Evolutionary conservation across 1,140 invertebrate species (phyloP).

Genomic region (Platyscapa corneri): DNA sequence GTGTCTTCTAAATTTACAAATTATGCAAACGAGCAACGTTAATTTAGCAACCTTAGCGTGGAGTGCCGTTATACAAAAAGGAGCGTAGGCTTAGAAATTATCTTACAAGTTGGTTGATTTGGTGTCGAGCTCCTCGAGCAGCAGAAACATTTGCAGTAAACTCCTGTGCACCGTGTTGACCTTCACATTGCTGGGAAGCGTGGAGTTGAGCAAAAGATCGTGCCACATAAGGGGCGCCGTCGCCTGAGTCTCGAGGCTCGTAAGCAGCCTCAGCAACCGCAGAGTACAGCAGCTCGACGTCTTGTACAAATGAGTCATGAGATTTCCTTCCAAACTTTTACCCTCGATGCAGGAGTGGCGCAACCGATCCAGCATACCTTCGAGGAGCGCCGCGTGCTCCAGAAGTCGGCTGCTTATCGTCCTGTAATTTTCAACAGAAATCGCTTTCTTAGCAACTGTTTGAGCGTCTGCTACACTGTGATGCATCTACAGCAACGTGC

Average conservation of each 20-base stretch:
- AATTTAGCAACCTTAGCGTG: too few species aligned
- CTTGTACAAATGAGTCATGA: conserved; percentile 60
- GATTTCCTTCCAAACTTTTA: conserved; percentile 52
- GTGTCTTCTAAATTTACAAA: too few species aligned
- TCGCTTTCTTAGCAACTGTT: not conserved
- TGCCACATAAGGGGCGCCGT: conserved; percentile 68
- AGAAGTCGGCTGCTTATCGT: conserved; percentile 81
- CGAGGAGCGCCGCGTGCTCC: conserved; percentile 86
- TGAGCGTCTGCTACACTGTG: not conserved
- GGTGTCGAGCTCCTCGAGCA: conserved; percentile 68
- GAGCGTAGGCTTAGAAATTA: not conserved
- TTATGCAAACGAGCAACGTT: too few species aligned
- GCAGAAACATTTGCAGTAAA: conserved; percentile 68
- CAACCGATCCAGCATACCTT: conserved; percentile 84
- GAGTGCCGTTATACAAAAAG: not conserved
- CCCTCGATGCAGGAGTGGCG: conserved; percentile 74
- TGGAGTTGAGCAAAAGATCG: conserved; percentile 67
- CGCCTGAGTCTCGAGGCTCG: conserved; percentile 53
- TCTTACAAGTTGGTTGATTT: conserved; percentile 72
- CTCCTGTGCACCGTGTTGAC: conserved; percentile 58
- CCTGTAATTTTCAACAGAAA: conserved; percentile 61
- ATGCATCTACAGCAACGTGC: not conserved
- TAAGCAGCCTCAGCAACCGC: conserved; percentile 63
- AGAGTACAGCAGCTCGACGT: conserved; percentile 61
- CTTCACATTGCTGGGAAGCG: conserved; percentile 57